Base-by-base conservation (phyloP, 2,113 vertebrate species). In the Xiphophorus maculatus region DNA sequence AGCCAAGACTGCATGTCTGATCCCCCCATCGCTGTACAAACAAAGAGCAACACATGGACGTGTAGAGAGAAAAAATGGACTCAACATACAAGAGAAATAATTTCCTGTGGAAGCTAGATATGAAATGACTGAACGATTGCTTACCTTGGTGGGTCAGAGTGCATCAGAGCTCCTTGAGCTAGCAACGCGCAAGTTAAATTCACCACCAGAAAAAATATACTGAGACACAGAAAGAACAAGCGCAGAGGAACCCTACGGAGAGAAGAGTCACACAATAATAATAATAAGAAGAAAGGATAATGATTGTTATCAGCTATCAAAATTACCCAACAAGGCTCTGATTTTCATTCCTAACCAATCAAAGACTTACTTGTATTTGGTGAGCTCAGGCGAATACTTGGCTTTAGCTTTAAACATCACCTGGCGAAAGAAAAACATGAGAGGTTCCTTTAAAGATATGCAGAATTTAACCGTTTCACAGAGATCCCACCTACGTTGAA, bases 341-440 rank as follows among this genome's bases (percentile, higher is more conserved):
- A 32, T 19, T 48, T 10, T 58, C 22, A 65, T 19, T 9, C 9
- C 2, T 11, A 60, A 28, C 37, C 3, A 5, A 63, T 58, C 11
- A 66, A 30, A 30, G 22, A 84, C 81, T 97, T 95, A 99, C 98
- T 96, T 98, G 95, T 98, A 98, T 93, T 97, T 98, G 93, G 96
- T 96, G 94, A 97, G 96, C 83, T 98, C 98, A 73, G 96, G 96
- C 68, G 96, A 97, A 92, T 97, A 98, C 92, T 97, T 97, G 67
- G 97, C 93, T 93, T 95, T 95, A 27, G 95, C 96, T 95, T 98
- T 99, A 93, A 97, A 97, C 91, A 99, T 96, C 79, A 99, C 96
- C 98, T 99, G 83, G 54, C 69, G 58, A 72, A 66, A 27, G 42
- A 76, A n/a, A 13, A 1, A 61, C 11, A 7, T 12, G 27, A 5